A percentile compares a stretch with the other conserved stretches of the same genome.
phyloP scores from a whole-genome alignment of 2,113 vertebrate genomes.

The Charina bottae region DNA sequence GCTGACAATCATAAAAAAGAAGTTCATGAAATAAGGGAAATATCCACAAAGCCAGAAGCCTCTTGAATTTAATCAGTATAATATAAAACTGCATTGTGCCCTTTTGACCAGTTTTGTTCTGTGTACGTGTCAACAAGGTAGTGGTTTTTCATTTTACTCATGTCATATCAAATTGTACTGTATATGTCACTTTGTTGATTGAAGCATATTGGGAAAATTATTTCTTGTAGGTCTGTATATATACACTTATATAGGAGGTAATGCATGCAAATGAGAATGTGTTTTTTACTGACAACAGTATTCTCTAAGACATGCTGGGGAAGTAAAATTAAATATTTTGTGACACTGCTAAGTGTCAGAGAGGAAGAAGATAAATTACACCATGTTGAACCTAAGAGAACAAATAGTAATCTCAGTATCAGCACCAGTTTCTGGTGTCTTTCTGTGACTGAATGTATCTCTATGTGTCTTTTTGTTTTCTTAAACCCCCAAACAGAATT shows the following conservation, averaged over 20 bases:
- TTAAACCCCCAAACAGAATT: background rate
- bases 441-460: background rate
- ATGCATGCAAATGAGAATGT: slow-evolving; percentile 48
- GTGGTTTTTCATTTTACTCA: slow-evolving; percentile 11
- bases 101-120: slow-evolving; percentile 31
- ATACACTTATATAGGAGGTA: slow-evolving; percentile 40
- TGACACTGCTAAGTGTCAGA: slow-evolving; percentile 48
- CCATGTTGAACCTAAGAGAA: slow-evolving; percentile 5
- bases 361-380: slow-evolving; percentile 48
- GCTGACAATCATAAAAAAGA: slow-evolving; percentile 20
- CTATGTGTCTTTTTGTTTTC: background rate
- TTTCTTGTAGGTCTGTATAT: slow-evolving; percentile 37
- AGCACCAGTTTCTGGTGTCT: background rate
- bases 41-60: accelerated
- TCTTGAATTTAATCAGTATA: background rate
- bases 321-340: slow-evolving; percentile 40
- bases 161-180: slow-evolving; percentile 39
- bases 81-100: slow-evolving; percentile 6
- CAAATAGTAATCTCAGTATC: slow-evolving; percentile 11
- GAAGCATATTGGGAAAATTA: slow-evolving; percentile 48
- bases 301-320: slow-evolving; percentile 53
- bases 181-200: slow-evolving; percentile 38
- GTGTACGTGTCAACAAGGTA: slow-evolving; percentile 10
- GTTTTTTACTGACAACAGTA: slow-evolving; percentile 48
- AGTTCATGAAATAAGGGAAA: slow-evolving; percentile 14